These are phyloP conservation scores for Myzus persicae DNA, from an alignment of 1,140 invertebrate genomes.

Conservation along the genomic window DNA sequence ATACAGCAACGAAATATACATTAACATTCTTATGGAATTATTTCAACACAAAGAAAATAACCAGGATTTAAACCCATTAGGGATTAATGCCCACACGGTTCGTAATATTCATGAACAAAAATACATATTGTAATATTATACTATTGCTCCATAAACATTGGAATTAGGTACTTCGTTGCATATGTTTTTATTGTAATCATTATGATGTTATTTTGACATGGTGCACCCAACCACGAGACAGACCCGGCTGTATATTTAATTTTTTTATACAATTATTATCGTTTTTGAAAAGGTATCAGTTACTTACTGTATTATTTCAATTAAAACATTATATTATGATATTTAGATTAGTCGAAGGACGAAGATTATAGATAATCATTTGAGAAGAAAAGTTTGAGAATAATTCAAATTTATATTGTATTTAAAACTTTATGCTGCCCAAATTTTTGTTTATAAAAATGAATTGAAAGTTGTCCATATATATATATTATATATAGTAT, in stretches of 20 bases:
- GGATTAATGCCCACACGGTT: conserved; percentile 43
- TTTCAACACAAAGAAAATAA: conserved; percentile 27
- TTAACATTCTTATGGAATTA: conserved; percentile 14
- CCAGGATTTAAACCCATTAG: conserved; percentile 37
- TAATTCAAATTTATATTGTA: background rate
- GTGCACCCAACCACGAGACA: background rate
- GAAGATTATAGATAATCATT: background rate
- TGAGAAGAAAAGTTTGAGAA: background rate
- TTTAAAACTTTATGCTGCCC: background rate
- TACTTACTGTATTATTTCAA: background rate
- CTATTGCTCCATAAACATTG: conserved; percentile 24
- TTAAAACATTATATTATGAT: background rate
- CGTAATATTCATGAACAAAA: conserved; percentile 10
- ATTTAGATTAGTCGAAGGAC: background rate
- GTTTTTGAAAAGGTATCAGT: background rate
- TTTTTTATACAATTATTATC: background rate
- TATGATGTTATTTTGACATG: background rate
- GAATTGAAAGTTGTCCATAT: too few species aligned
- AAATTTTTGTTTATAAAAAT: too few species aligned
- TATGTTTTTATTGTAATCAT: background rate
- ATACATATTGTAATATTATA: conserved; percentile 4
- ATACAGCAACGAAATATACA: background rate
- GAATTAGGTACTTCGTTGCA: conserved; percentile 25
- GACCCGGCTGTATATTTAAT: background rate
- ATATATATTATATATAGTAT: too few species aligned